These are phyloP conservation scores for Philereme vetulata DNA, from an alignment of 2,888 invertebrate genomes.

Conservation along the genomic window DNA sequence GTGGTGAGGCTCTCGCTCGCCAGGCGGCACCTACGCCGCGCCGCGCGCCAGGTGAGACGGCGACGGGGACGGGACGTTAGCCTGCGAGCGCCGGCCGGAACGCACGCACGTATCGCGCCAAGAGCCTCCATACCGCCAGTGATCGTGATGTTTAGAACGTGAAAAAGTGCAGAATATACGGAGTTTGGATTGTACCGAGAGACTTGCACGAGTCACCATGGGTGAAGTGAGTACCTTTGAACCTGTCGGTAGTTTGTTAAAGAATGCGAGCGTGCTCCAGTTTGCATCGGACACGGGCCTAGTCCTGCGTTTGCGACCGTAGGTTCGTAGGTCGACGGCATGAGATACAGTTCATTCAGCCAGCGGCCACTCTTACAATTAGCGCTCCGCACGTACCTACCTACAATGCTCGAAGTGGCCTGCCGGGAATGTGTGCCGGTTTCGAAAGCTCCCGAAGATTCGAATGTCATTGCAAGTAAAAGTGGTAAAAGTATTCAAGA, in stretches of 20 bases:
- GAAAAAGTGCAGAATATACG: constrained; percentile 51
- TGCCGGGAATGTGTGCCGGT: constrained; percentile 60
- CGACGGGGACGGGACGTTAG: constrained; percentile 75
- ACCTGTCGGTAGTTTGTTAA: constrained; percentile 32
- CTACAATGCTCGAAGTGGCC: constrained; percentile 47
- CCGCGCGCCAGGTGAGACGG: constrained; percentile 57
- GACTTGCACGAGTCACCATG: constrained; percentile 57
- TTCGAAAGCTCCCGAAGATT: constrained; percentile 64
- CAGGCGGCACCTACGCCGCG: constrained; percentile 47
- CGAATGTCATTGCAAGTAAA: constrained; percentile 41
- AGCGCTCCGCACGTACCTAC: constrained; percentile 43
- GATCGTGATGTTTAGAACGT: constrained; percentile 72
- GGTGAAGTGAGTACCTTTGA: constrained; percentile 73
- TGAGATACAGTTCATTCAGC: constrained; percentile 46
- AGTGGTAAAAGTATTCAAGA: constrained; percentile 53
- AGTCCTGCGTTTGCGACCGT: constrained; percentile 62
- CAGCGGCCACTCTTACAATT: constrained; percentile 52
- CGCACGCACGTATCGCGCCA: constrained; percentile 57
- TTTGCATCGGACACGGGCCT: constrained; percentile 54
- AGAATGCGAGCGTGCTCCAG: constrained; percentile 65
- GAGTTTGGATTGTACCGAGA: constrained; percentile 39
- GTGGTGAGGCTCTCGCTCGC: constrained; percentile 57
- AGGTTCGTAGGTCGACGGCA: constrained; percentile 76
- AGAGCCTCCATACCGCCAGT: constrained; percentile 53
- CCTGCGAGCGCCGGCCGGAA: constrained; percentile 66